Evolutionary conservation across 2,797 vertebrate species (phyloP), one percentile per base, ranked within the genome.

Genomic region (Oophaga sylvatica): DNA sequence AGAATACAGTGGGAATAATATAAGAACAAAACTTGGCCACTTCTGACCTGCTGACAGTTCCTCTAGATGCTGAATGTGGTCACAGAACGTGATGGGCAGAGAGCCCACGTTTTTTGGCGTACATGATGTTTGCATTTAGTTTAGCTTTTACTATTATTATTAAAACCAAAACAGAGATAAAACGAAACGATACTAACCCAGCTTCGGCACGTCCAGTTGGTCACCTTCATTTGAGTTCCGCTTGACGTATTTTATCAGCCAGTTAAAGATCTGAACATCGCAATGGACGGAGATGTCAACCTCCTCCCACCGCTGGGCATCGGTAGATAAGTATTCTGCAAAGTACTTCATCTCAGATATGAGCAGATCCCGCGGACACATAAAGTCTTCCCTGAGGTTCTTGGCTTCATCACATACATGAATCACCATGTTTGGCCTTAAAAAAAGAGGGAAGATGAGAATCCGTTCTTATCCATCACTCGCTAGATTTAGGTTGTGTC

Each of bases 281-380:
- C 98, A 99, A 94, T 99, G 98, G 81, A 99, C 98, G 0, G 98
- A 99, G 90, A 99, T 99, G 94, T 99, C 98, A 92, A 99, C 97
- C 90, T 99, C 98, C 80, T 99, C 98, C 97, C 98, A 99, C 90
- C 97, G 94, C 94, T 99, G 98, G 13, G 97, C 90, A 86, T 98
- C 98, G 92, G 97, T 94, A 0, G 98, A 96, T 83, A 99, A 92
- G 91, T 99, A 99, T 92, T 99, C 98, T 5, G 97, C 97, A 88
- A 99, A 99, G 93, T 99, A 99, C 85, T 97, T 97, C 98, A 99
- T 99, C 95, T 99, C 98, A 35, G 97, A 97, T 67, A 99, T 92
- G n/a, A 99, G 93, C 73, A 99, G 96, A 90, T 99, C 97, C 90
- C 98, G 95, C 84, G 97, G 97, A 89, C 98, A 99, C 45, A 96